Evolutionary conservation across 2,113 vertebrate species (phyloP).

Genomic region (Phyllostomus discolor): DNA sequence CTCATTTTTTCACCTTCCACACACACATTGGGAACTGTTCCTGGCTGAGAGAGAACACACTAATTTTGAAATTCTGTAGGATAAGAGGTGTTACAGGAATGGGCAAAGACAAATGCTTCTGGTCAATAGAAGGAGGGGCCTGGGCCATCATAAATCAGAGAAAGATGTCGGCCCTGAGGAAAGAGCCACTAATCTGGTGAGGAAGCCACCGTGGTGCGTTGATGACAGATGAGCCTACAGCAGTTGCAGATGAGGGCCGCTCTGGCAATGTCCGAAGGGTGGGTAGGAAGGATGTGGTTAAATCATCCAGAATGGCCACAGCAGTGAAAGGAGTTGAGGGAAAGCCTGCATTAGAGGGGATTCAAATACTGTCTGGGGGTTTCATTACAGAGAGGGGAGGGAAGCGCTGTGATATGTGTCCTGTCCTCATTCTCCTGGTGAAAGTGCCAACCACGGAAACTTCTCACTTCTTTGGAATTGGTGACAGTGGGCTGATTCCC

Average conservation of each 20-base stretch:
- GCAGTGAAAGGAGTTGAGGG: not conserved
- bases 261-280: not conserved
- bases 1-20: not conserved
- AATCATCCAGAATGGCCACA: conserved; percentile 26
- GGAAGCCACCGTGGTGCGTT: not conserved
- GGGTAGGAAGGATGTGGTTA: not conserved
- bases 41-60: not conserved
- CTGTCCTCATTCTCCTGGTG: not conserved
- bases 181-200: not conserved
- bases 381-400: not conserved
- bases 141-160: conserved; percentile 36
- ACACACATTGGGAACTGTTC: not conserved
- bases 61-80: conserved; percentile 19
- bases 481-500: not conserved
- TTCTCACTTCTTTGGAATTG: not conserved
- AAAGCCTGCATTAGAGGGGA: not conserved
- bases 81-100: not conserved
- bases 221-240: conserved; percentile 32
- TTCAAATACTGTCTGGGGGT: conserved; percentile 31
- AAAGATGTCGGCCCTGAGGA: not conserved
- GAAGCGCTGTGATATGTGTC: not conserved
- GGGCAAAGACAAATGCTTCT: not conserved
- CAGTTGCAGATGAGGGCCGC: not conserved
- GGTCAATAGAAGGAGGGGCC: not conserved
- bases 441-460: not conserved